Percentiles rank a stretch among this genome's conserved stretches.
phyloP scores from a whole-genome alignment of 2,797 vertebrate genomes.

The Gymnoscopelus braueri region DNA sequence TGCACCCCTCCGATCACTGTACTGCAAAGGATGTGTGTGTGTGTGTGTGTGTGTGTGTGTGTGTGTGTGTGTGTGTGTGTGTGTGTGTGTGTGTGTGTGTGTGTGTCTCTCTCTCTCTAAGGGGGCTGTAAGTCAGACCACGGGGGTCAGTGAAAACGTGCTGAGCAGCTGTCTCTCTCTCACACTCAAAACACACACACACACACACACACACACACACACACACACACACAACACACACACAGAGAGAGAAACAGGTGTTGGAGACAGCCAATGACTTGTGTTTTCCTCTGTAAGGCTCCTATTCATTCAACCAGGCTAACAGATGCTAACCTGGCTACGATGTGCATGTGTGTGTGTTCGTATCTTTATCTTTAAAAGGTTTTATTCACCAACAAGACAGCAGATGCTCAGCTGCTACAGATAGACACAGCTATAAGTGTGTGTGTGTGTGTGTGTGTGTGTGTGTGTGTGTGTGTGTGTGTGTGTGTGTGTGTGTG shows the following conservation, averaged over 20 bases:
- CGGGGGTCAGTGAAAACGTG: slow-evolving; percentile 33
- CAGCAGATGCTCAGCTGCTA: slow-evolving; percentile 51
- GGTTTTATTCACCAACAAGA: slow-evolving; percentile 24
- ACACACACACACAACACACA: slow-evolving; percentile 17
- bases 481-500: slow-evolving; percentile 4
- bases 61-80: background rate
- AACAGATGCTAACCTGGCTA: slow-evolving; percentile 68
- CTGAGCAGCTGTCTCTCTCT: slow-evolving; percentile 60
- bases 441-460: slow-evolving; percentile 3
- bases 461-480: slow-evolving; percentile 1
- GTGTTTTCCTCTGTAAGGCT: slow-evolving; percentile 58
- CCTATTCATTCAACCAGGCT: slow-evolving; percentile 60
- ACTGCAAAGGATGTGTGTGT: background rate
- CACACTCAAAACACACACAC: slow-evolving; percentile 24
- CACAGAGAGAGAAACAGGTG: slow-evolving; percentile 55
- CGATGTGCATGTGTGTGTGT: slow-evolving; percentile 16
- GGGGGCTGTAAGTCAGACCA: slow-evolving; percentile 12
- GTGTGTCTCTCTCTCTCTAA: slow-evolving; percentile 41
- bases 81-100: slow-evolving; percentile 6
- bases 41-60: background rate
- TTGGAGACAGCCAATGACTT: slow-evolving; percentile 64
- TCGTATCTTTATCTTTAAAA: slow-evolving; percentile 6
- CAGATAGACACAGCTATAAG: slow-evolving; percentile 10
- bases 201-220: slow-evolving; percentile 10
- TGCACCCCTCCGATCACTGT: background rate